Base-by-base conservation (phyloP, 2,113 vertebrate genomes). In the Noturus placidus region DNA sequence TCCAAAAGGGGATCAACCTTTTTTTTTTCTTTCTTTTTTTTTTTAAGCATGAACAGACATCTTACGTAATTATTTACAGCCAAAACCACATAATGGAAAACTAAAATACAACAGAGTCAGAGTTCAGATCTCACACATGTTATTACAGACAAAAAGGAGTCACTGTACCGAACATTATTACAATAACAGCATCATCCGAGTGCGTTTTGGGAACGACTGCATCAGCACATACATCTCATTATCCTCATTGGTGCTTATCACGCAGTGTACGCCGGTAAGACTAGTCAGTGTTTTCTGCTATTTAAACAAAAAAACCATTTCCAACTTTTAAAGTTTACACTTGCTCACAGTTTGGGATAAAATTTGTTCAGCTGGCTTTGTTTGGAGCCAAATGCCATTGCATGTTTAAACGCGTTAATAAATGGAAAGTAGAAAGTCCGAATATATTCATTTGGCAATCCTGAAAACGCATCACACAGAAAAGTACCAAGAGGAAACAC, bases 81-180 rank as follows among this genome's bases (percentile, higher is more conserved):
- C 91, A 91, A 94, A 94, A 96, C 93, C 79, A 93, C 92, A 95
- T 95, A 95, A 94, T 95, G 94, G 92, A 94, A 91, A 94, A 95
- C 92, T 93, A 92, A 78, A 85, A 94, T 91, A 91, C 85, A 87
- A 85, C 91, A 92, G 94, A 87, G 94, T 93, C 13, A 93, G 96
- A 96, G 95, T 93, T 93, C 94, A 94, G 91, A 94, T 92, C 94
- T 94, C 90, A 94, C 92, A 93, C 90, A 95, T 91, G 94, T 72
- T 85, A 91, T 89, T 93, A 92, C 91, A 89, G 88, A 91, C 88
- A 89, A 88, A 88, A 90, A 89, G 90, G 78, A 91, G 89, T 90
- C 78, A 87, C 86, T 90, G 85, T 70, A 79, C 76, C 70, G 30
- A 85, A 69, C 69, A 30, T 85, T 76, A 70, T 82, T 46, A 85